A percentile compares a stretch with the other conserved stretches of the same genome.
These are phyloP conservation scores for Harpegnathos saltator DNA, from an alignment of 1,140 invertebrate genomes.

Conservation along the genomic window DNA sequence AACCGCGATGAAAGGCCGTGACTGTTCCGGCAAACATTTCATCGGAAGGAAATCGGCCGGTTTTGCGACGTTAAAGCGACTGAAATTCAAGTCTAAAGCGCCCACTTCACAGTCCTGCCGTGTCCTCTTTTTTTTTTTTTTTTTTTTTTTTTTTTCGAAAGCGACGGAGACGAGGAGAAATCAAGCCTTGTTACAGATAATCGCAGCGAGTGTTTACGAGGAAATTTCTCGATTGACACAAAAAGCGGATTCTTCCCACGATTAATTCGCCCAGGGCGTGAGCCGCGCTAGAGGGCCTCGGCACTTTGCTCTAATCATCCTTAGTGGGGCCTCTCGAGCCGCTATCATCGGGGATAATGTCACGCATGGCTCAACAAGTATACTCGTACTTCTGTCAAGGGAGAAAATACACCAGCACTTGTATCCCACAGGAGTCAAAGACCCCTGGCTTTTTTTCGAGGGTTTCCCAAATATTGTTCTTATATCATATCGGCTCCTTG, in stretches of 20 bases:
- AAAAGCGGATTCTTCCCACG: constrained; percentile 47
- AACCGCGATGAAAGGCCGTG: background rate
- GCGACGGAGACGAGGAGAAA: too few relatives aligned
- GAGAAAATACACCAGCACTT: constrained; percentile 60
- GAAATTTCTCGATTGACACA: constrained; percentile 9
- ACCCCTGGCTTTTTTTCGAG: constrained; percentile 68
- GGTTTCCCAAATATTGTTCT: constrained; percentile 81
- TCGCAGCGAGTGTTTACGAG: background rate
- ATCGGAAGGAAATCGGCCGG: too few relatives aligned
- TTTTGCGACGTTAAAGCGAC: too few relatives aligned
- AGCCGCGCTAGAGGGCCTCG: constrained; percentile 18
- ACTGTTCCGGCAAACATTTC: too few relatives aligned
- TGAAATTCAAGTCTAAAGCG: too few relatives aligned
- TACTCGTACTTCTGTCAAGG: constrained; percentile 67
- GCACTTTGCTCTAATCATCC: constrained; percentile 65
- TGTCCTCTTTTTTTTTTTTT: too few relatives aligned
- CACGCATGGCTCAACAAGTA: constrained; percentile 70
- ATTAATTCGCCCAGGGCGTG: constrained; percentile 32
- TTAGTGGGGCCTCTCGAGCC: constrained; percentile 66
- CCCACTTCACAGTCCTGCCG: too few relatives aligned
- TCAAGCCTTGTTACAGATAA: background rate
- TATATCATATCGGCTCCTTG: constrained; percentile 67
- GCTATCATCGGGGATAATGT: constrained; percentile 74
- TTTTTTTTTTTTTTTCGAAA: too few relatives aligned
- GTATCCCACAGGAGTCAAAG: constrained; percentile 76